Evolutionary conservation across 2,888 invertebrate genomes (phyloP).

Genomic region (Acanthosoma haemorrhoidale): DNA sequence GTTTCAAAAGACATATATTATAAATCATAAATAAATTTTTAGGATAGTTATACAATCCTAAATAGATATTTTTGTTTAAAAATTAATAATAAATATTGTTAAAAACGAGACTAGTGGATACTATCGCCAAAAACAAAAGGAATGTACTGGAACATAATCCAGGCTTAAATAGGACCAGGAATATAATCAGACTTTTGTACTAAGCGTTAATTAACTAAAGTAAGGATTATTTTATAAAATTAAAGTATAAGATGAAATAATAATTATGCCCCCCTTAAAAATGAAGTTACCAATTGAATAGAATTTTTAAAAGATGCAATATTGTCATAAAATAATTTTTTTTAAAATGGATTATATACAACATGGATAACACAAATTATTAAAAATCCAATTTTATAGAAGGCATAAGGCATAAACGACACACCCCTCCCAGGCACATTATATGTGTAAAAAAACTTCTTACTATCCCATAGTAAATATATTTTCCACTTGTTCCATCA

Average conservation of each 20-base stretch:
- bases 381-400: neutral
- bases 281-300: no score
- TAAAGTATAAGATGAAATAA: no score
- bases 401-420: no score
- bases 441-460: slow-evolving; percentile 15
- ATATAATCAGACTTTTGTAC: slow-evolving; percentile 13
- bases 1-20: no score
- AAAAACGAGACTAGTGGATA: slow-evolving; percentile 20
- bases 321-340: slow-evolving; percentile 2
- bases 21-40: slow-evolving; percentile 1
- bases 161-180: neutral
- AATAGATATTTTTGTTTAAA: neutral
- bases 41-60: neutral
- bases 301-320: neutral
- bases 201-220: neutral
- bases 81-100: neutral
- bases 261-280: no score
- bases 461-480: slow-evolving; percentile 19
- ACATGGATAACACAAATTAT: neutral
- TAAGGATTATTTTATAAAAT: neutral
- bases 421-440: slow-evolving; percentile 25
- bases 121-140: neutral
- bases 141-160: neutral
- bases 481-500: neutral
- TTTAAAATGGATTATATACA: neutral